Conservation (phyloP, 1,140 invertebrate genomes). For the Catajapyx aquilonaris region DNA sequence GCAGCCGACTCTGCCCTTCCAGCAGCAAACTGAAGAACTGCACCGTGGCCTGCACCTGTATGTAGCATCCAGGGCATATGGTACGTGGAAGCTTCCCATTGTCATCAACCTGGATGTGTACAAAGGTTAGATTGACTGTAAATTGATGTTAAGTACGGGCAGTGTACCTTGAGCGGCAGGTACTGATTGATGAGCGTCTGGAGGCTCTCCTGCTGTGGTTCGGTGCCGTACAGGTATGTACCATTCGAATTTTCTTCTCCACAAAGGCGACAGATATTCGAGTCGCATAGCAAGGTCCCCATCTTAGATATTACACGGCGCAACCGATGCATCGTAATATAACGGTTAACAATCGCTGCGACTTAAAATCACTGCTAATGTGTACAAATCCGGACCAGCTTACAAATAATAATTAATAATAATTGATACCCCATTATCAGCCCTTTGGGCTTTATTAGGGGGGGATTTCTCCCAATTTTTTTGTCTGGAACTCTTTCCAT, state of each 20-base stretch:
- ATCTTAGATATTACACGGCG: too few species aligned
- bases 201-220: background rate
- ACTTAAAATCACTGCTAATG: too few species aligned
- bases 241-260: slow-evolving; percentile 43
- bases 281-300: slow-evolving; percentile 31
- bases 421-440: too few species aligned
- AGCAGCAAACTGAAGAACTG: slow-evolving; percentile 46
- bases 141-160: background rate
- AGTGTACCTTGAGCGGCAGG: slow-evolving; percentile 41
- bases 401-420: too few species aligned
- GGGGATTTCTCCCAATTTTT: too few species aligned
- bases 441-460: too few species aligned
- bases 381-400: too few species aligned
- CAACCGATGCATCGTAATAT: too few species aligned
- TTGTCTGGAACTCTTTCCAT: too few species aligned
- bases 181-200: slow-evolving; percentile 37
- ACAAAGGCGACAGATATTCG: slow-evolving; percentile 45
- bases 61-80: slow-evolving; percentile 50
- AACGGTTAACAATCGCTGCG: too few species aligned
- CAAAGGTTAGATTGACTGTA: background rate
- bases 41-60: slow-evolving; percentile 43
- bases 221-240: slow-evolving; percentile 28
- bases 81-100: slow-evolving; percentile 42
- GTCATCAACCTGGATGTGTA: slow-evolving; percentile 29
- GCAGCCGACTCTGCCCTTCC: slow-evolving; percentile 35